Percentiles rank a stretch among this genome's conserved stretches.
Evolutionary conservation across 2,113 vertebrate species (phyloP).

Genomic region (Lycaon pictus): DNA sequence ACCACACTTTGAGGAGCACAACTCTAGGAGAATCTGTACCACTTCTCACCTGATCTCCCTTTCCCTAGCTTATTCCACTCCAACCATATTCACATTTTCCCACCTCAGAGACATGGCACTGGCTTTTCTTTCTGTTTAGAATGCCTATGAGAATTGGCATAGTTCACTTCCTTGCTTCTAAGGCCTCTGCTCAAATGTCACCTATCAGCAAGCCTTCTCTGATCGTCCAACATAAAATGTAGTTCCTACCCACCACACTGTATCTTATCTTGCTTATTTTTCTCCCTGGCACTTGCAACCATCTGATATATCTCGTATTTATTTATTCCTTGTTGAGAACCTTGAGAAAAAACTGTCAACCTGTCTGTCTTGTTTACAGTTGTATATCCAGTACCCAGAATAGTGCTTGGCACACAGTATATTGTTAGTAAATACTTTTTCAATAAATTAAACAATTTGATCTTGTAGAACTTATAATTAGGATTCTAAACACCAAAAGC

Average conservation of each 20-base stretch:
- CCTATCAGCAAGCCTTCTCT: not conserved
- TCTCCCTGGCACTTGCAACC: not conserved
- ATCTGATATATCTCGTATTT: not conserved
- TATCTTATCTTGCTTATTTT: constrained; percentile 17
- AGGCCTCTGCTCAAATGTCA: not conserved
- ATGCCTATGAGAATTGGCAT: not conserved
- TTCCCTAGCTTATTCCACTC: not conserved
- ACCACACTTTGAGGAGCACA: not conserved
- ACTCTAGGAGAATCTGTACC: not conserved
- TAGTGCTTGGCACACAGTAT: not conserved
- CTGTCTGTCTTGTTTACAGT: not conserved
- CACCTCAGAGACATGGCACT: not conserved
- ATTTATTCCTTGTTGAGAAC: constrained; percentile 8
- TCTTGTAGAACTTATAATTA: not conserved
- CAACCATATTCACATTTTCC: not conserved
- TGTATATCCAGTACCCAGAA: not conserved
- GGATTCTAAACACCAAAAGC: constrained; percentile 1
- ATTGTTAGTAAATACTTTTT: not conserved
- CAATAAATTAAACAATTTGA: constrained; percentile 17
- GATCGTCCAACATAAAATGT: not conserved
- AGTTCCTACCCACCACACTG: not conserved
- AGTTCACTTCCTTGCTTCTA: not conserved
- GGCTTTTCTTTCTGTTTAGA: not conserved
- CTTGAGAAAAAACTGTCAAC: not conserved
- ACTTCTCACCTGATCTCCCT: not conserved